These are phyloP conservation scores for Zophobas morio DNA, from an alignment of 1,140 invertebrate genomes.

Conservation along the genomic window DNA sequence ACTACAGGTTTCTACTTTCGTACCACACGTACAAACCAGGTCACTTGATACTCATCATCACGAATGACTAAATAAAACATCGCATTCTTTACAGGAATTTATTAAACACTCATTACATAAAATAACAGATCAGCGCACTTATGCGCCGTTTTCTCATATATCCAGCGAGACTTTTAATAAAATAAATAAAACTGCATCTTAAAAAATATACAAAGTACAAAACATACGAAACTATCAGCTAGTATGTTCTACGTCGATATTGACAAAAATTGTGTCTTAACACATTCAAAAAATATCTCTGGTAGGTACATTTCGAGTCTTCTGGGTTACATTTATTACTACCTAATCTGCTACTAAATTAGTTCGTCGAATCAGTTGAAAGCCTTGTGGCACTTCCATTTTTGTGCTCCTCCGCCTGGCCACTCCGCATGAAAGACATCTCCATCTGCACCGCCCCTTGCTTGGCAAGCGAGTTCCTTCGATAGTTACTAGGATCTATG, in stretches of 20 bases:
- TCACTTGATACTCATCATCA: too few species aligned
- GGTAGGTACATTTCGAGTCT: conserved; percentile 36
- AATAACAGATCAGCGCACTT: conserved; percentile 7
- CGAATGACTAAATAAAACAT: too few species aligned
- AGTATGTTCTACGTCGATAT: conserved; percentile 33
- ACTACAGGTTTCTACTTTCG: too few species aligned
- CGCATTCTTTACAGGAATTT: conserved; percentile 10
- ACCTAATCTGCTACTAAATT: conserved; percentile 18
- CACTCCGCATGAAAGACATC: conserved; percentile 73
- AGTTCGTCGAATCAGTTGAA: conserved; percentile 19
- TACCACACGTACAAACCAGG: too few species aligned
- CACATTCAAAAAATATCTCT: conserved; percentile 36
- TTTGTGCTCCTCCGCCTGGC: background rate
- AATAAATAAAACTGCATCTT: conserved; percentile 31
- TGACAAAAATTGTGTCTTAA: conserved; percentile 35
- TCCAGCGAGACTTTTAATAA: background rate
- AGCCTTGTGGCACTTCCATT: background rate
- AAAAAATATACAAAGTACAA: conserved; percentile 38
- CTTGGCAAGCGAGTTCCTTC: conserved; percentile 72
- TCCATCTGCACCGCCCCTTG: conserved; percentile 78
- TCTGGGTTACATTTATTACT: conserved; percentile 35
- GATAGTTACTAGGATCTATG: conserved; percentile 70
- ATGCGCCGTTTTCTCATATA: background rate
- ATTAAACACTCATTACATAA: conserved; percentile 33
- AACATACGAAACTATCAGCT: conserved; percentile 24